phyloP scores from a whole-genome alignment of 2,888 invertebrate species.

The Campoplex nolae region DNA sequence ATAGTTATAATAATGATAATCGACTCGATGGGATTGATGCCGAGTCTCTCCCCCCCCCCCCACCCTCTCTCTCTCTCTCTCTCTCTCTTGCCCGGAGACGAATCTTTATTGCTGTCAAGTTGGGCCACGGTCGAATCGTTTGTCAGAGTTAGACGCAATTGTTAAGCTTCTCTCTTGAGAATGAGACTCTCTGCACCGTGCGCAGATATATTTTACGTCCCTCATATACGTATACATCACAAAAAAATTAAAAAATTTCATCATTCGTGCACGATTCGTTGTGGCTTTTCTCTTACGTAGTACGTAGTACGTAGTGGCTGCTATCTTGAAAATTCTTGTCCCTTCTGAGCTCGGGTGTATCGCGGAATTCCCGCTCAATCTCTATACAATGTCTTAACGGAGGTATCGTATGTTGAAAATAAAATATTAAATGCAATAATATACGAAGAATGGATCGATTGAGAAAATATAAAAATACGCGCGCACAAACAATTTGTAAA shows the following conservation, averaged over 20 bases:
- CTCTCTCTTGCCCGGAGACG: conserved; percentile 64
- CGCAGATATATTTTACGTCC: conserved; percentile 62
- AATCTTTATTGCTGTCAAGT: conserved; percentile 83
- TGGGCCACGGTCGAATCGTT: conserved; percentile 83
- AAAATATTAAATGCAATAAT: background rate
- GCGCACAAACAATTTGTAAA: background rate
- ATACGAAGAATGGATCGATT: background rate
- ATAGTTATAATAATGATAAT: conserved; percentile 35
- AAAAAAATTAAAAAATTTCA: background rate
- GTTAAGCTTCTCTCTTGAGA: conserved; percentile 65
- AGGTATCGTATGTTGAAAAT: background rate
- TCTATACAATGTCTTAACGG: background rate
- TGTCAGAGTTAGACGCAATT: conserved; percentile 81
- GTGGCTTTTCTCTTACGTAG: background rate
- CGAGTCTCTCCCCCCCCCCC: background rate
- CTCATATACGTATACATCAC: background rate
- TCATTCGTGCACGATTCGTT: background rate
- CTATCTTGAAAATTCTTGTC: background rate
- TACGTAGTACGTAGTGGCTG: no score
- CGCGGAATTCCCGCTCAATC: conserved; percentile 1
- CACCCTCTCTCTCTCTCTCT: conserved; percentile 40
- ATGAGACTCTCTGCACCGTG: conserved; percentile 60
- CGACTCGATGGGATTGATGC: conserved; percentile 29
- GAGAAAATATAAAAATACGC: background rate
- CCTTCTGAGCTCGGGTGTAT: background rate